Percentiles rank a stretch among this genome's conserved stretches.
Conservation (phyloP, 2,113 vertebrate species). For the Papio anubis region DNA sequence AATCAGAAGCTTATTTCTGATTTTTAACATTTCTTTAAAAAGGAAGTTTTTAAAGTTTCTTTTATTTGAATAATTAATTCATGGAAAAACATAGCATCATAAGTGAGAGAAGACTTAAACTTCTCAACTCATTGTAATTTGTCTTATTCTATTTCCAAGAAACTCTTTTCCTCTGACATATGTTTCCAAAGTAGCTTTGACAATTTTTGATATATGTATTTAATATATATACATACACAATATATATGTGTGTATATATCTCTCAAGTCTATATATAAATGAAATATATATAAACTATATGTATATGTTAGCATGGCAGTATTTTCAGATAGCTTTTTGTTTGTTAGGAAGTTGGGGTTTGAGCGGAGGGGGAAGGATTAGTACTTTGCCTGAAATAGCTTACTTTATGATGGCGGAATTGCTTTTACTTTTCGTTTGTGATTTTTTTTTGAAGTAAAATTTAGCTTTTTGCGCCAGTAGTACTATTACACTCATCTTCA, state of each 20-base stretch:
- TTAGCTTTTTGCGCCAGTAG: constrained; percentile 83
- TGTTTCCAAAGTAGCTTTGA: background rate
- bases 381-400: constrained; percentile 85
- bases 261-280: background rate
- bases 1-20: background rate
- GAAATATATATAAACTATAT: background rate
- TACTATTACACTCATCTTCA: constrained; percentile 82
- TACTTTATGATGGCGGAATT: constrained; percentile 83
- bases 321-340: constrained; percentile 72
- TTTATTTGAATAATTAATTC: background rate
- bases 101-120: background rate
- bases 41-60: background rate
- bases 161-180: background rate
- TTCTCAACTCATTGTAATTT: background rate
- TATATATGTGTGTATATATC: background rate
- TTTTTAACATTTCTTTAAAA: too few species aligned
- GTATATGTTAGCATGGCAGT: constrained; percentile 81
- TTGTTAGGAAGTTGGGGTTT: constrained; percentile 74
- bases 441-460: constrained; percentile 79
- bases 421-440: constrained; percentile 81
- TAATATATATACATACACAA: background rate
- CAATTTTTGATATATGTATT: background rate
- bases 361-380: constrained; percentile 50
- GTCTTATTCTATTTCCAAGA: background rate
- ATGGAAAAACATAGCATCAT: background rate